Evolutionary conservation across 2,797 vertebrate genomes (phyloP).

Genomic region (Scomberomorus guttatus): DNA sequence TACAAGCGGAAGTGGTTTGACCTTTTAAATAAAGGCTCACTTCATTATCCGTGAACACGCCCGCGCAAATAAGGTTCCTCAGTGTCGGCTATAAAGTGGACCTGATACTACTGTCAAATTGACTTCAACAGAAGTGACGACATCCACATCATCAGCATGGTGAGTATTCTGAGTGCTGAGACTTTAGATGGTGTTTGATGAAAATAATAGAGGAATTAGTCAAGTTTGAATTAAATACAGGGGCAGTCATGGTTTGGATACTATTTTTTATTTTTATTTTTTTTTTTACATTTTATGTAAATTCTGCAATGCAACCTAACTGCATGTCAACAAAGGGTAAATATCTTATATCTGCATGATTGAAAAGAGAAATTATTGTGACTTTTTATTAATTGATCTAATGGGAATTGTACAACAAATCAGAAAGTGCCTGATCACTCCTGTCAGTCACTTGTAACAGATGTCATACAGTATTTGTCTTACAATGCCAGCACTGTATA

Average conservation of each 20-base stretch:
- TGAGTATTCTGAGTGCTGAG: constrained; percentile 55
- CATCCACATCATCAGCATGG: constrained; percentile 62
- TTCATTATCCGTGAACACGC: neutral
- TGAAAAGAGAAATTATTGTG: neutral
- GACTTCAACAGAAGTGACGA: constrained; percentile 15
- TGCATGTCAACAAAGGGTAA: neutral
- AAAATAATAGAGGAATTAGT: neutral
- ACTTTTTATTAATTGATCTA: neutral
- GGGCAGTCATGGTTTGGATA: neutral
- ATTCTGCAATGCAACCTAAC: neutral
- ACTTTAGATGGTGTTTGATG: neutral
- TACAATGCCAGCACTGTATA: neutral
- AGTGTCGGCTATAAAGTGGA: constrained; percentile 36
- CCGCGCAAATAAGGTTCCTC: constrained; percentile 16
- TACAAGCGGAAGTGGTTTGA: constrained; percentile 14
- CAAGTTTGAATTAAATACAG: neutral
- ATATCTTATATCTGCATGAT: neutral
- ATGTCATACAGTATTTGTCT: neutral
- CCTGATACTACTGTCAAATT: constrained; percentile 1
- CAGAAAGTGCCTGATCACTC: neutral
- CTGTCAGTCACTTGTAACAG: neutral
- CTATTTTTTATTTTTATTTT: neutral
- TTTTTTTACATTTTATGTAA: neutral
- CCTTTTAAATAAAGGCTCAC: constrained; percentile 17
- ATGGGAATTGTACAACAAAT: neutral